Conservation (phyloP, 2,888 invertebrate genomes). For the Ornithoptera priamus region DNA sequence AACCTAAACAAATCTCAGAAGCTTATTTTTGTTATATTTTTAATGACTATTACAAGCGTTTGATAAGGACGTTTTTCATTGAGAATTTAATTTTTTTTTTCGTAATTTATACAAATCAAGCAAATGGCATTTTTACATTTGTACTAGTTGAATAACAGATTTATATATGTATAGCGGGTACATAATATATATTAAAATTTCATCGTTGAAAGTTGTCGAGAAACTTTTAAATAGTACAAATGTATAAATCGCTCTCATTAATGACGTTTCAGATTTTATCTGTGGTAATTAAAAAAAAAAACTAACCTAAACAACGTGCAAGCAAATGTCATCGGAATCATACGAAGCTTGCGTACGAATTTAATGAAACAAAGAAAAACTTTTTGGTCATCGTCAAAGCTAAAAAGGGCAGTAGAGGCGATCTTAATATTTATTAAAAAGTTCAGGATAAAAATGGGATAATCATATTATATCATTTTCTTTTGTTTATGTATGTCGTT, state of each 20-base stretch:
- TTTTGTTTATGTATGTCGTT: slow-evolving; percentile 5
- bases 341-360: neutral
- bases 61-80: slow-evolving; percentile 10
- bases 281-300: slow-evolving; percentile 4
- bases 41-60: slow-evolving; percentile 23
- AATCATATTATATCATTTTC: neutral
- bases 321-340: neutral
- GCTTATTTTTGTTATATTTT: slow-evolving; percentile 2
- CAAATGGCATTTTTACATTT: neutral
- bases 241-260: neutral
- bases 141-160: neutral
- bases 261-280: slow-evolving; percentile 9
- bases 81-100: neutral
- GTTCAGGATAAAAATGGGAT: neutral
- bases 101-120: neutral
- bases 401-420: neutral
- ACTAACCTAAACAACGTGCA: neutral
- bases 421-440: neutral
- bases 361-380: neutral
- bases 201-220: neutral
- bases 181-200: neutral
- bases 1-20: slow-evolving; percentile 12
- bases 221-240: neutral
- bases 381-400: neutral
- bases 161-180: neutral